Base-by-base conservation (phyloP, 2,113 vertebrate species). In the Alosa alosa region DNA sequence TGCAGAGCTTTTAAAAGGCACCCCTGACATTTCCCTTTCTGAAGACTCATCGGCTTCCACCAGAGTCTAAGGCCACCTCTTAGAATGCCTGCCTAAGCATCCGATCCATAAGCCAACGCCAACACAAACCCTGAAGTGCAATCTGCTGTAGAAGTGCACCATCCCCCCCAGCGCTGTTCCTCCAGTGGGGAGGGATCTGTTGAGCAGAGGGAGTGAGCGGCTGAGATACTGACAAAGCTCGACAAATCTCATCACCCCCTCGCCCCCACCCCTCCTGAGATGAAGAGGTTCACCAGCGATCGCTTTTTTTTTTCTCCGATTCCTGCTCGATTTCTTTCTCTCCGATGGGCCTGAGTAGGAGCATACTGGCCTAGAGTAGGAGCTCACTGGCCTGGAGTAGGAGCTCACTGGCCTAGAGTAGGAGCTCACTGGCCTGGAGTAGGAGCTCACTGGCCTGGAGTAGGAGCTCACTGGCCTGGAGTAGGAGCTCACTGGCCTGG, bases 271-370 rank as follows among this genome's bases (percentile, higher is more conserved):
- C 47, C 7, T 31, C 31, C 31, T 31, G 50, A 52, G 50, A 52
- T 52, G 10, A 13, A 52, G 13, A 52, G 50, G 4, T 64, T 64
- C 20, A 64, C 18, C 1, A 64, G 60, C 20, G 10, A 72, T 9
- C 6, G 25, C 64, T 25, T 72, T n/a, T 68, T n/a, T 25, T 31
- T 72, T 25, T 7, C 11, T 25, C 10, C 10, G 2, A 87, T 39
- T 31, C 39, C 39, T 15, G 46, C 39, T 86, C 87, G 86, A 88
- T 87, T 85, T 85, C 88, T 6, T 68, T 68, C n/a, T 68, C 6
- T 31, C 22, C n/a, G n/a, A 25, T 11, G 9, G 4, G 6, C 9
- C 20, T 64, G n/a, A n/a, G 60, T n/a, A 8, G 17, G 1, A 10
- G 17, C 7, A n/a, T 64, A n/a, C n/a, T 31, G 22, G 31, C 41